These are phyloP conservation scores for Zaprionus davidi DNA, from an alignment of 1,140 invertebrate species.

Conservation along the genomic window DNA sequence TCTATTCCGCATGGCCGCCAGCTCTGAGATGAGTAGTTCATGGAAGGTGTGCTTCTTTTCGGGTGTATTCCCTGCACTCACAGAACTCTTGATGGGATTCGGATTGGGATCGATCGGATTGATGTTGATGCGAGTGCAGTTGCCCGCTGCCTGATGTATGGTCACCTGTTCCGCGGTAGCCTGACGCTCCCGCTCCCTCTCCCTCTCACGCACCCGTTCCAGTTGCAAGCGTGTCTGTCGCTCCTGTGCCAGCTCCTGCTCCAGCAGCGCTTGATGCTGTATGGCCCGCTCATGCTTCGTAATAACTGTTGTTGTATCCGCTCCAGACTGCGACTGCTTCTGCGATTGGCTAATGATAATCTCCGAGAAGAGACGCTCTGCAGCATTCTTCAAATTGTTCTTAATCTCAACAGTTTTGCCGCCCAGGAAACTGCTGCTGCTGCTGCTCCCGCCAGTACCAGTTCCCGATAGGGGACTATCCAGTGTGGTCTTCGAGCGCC, in stretches of 20 bases:
- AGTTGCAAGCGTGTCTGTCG: constrained; percentile 46
- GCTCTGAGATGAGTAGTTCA: constrained; percentile 83
- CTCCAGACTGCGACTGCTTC: constrained; percentile 58
- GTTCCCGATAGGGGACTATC: constrained; percentile 52
- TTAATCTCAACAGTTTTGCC: constrained; percentile 79
- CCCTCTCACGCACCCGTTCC: constrained; percentile 8
- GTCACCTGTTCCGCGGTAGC: constrained; percentile 30
- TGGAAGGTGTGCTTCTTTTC: constrained; percentile 84
- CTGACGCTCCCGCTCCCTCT: constrained; percentile 6
- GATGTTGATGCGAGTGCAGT: constrained; percentile 70
- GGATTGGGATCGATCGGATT: constrained; percentile 29
- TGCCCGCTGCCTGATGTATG: constrained; percentile 48
- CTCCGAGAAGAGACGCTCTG: constrained; percentile 82
- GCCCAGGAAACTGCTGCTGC: constrained; percentile 44
- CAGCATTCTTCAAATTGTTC: constrained; percentile 82
- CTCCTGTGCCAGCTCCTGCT: constrained; percentile 65
- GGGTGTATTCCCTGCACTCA: constrained; percentile 66
- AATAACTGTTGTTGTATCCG: constrained; percentile 68
- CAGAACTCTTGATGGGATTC: constrained; percentile 47
- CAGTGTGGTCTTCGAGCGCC: constrained; percentile 77
- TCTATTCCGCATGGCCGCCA: constrained; percentile 80
- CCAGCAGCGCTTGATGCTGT: constrained; percentile 69
- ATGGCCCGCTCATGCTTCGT: constrained; percentile 78
- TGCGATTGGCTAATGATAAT: constrained; percentile 79
- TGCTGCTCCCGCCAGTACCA: constrained; percentile 22